These are phyloP conservation scores for Cervus canadensis DNA, from an alignment of 2,113 vertebrate genomes.

Conservation along the genomic window DNA sequence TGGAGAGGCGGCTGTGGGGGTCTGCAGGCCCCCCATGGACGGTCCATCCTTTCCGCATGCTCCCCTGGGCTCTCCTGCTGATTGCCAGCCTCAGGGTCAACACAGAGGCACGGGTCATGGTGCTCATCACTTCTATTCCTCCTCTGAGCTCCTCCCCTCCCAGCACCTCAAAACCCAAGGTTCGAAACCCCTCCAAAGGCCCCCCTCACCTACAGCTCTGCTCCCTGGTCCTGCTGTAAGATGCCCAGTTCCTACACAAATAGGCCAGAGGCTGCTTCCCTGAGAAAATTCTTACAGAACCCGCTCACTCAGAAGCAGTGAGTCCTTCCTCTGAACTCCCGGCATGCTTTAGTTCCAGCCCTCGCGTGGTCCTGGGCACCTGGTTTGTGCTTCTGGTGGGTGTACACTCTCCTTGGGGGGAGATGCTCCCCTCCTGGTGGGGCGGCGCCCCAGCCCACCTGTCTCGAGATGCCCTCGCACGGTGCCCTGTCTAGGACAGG, in stretches of 20 bases:
- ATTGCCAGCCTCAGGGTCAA: rapidly evolving
- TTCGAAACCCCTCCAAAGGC: not conserved
- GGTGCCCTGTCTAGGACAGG: not conserved
- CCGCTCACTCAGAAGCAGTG: not conserved
- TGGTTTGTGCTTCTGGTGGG: not conserved
- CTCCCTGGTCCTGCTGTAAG: not conserved
- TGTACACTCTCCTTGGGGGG: rapidly evolving
- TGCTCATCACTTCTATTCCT: rapidly evolving
- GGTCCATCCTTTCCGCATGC: rapidly evolving
- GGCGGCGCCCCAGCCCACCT: not conserved
- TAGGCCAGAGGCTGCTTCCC: not conserved
- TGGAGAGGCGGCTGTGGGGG: not conserved
- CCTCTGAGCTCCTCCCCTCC: not conserved
- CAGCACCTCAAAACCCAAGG: not conserved
- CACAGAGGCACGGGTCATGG: not conserved
- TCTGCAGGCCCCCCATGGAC: not conserved
- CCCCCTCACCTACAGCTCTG: not conserved
- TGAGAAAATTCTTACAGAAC: not conserved
- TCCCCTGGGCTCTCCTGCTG: not conserved
- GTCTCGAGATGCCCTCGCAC: rapidly evolving
- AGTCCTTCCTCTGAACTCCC: not conserved
- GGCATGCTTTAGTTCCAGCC: not conserved
- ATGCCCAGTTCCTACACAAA: not conserved
- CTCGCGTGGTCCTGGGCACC: rapidly evolving
- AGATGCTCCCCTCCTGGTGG: not conserved